Percentiles rank a stretch among this genome's conserved stretches.
Conservation (phyloP, 30 jellyfish, hydroid and myxozoan species). For the Sanderia malayensis region DNA sequence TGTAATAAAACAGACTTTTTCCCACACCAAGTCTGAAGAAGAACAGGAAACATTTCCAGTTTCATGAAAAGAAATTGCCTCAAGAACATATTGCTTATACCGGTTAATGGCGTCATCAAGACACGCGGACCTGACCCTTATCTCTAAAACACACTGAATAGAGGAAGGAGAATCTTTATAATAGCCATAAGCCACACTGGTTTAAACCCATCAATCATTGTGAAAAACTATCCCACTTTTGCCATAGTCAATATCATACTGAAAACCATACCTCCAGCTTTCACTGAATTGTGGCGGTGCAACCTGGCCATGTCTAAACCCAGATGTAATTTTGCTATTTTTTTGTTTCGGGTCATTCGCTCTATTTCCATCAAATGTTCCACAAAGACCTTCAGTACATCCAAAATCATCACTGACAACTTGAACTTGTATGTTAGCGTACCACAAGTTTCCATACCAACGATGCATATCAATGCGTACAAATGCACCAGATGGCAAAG, state of each 20-base stretch:
- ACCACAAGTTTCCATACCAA: constrained; percentile 54
- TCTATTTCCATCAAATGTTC: constrained; percentile 65
- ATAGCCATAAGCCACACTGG: neutral
- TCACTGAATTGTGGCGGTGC: constrained; percentile 69
- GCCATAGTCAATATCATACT: no score
- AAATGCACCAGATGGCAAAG: constrained; percentile 87
- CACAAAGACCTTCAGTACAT: constrained; percentile 85
- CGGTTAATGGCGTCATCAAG: neutral
- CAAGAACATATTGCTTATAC: no score
- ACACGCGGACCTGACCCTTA: neutral
- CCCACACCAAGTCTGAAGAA: constrained; percentile 37
- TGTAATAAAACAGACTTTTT: constrained; percentile 65
- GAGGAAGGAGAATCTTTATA: neutral
- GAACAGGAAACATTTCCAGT: no score
- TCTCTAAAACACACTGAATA: neutral
- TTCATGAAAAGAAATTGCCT: neutral
- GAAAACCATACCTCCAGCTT: constrained; percentile 73
- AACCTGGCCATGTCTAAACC: neutral
- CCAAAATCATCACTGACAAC: constrained; percentile 76
- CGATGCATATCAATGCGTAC: constrained; percentile 56
- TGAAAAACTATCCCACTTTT: no score
- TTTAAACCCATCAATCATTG: neutral
- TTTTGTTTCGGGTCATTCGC: constrained; percentile 59
- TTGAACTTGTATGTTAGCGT: constrained; percentile 66
- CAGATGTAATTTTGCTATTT: constrained; percentile 28